phyloP scores from a whole-genome alignment of 2,113 vertebrate genomes.

The Myxocyprinus asiaticus region DNA sequence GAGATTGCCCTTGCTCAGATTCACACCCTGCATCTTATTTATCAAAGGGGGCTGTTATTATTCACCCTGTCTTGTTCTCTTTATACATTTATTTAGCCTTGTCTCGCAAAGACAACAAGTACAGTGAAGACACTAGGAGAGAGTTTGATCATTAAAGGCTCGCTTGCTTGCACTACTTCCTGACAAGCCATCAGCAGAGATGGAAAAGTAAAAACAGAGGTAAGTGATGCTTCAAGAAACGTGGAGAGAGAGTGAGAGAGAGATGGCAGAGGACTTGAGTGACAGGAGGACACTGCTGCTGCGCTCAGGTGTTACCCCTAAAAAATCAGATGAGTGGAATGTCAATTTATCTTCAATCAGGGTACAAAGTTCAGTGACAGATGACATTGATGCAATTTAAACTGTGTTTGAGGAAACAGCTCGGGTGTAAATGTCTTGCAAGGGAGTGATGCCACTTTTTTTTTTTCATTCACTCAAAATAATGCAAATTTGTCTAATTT shows the following conservation, averaged over 20 bases:
- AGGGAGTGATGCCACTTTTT: background rate
- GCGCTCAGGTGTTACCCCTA: constrained; percentile 42
- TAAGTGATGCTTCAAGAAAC: constrained; percentile 2
- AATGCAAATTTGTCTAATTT: constrained; percentile 7
- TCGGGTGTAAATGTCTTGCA: constrained; percentile 4
- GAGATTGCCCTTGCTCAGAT: constrained; percentile 51
- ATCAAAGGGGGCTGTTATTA: constrained; percentile 57
- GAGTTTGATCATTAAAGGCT: background rate
- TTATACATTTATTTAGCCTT: constrained; percentile 65
- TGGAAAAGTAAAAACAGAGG: background rate
- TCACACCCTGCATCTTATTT: constrained; percentile 57
- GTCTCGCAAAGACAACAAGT: background rate
- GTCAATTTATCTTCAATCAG: constrained; percentile 33
- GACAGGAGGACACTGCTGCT: constrained; percentile 43
- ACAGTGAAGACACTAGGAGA: background rate
- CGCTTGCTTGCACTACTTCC: constrained; percentile 11
- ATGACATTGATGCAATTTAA: constrained; percentile 28
- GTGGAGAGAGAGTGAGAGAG: background rate
- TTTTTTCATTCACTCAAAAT: background rate
- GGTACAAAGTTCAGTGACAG: constrained; percentile 5
- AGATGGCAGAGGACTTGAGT: background rate
- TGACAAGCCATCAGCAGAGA: background rate
- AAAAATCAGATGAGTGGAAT: constrained; percentile 36
- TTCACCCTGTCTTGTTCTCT: constrained; percentile 42
- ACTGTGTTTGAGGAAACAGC: constrained; percentile 20